Percentiles rank a stretch among this genome's conserved stretches.
Evolutionary conservation across 2,888 invertebrate species (phyloP).

Genomic region (Drosophila flavopinicola): DNA sequence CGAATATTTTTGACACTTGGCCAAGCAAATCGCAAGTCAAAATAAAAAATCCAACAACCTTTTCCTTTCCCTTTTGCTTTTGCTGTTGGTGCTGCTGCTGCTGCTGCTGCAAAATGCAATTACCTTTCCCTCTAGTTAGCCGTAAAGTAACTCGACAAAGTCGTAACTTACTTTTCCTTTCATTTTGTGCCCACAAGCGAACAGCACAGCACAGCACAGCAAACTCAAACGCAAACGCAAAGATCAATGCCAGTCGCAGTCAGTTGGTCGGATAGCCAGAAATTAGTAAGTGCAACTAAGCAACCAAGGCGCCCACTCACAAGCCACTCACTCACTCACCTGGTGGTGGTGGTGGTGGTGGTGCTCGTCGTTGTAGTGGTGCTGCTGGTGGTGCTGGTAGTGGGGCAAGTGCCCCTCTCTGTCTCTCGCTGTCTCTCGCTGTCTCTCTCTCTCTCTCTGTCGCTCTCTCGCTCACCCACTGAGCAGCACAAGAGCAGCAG

Average conservation of each 20-base stretch:
- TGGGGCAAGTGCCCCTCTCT: conserved; percentile 19
- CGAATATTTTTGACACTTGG: conserved; percentile 74
- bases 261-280: conserved; percentile 65
- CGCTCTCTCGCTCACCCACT: conserved; percentile 4
- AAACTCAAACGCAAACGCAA: no score
- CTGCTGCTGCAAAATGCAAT: conserved; percentile 67
- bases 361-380: no score
- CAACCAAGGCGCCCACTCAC: conserved; percentile 76
- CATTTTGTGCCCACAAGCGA: conserved; percentile 69
- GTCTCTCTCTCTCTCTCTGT: conserved; percentile 1
- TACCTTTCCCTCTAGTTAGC: conserved; percentile 75
- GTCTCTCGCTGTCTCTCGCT: not conserved
- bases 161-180: conserved; percentile 81
- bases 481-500: conserved; percentile 54
- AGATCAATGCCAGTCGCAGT: conserved; percentile 73
- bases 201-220: no score
- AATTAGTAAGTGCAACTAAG: conserved; percentile 80
- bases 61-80: conserved; percentile 66
- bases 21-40: conserved; percentile 65
- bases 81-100: conserved; percentile 7
- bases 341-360: conserved; percentile 16
- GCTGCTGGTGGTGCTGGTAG: conserved; percentile 12
- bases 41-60: conserved; percentile 22
- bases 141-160: conserved; percentile 63
- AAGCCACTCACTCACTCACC: conserved; percentile 52